Evolutionary conservation across 2,797 vertebrate species (phyloP).

Genomic region (Lagocephalus sceleratus): DNA sequence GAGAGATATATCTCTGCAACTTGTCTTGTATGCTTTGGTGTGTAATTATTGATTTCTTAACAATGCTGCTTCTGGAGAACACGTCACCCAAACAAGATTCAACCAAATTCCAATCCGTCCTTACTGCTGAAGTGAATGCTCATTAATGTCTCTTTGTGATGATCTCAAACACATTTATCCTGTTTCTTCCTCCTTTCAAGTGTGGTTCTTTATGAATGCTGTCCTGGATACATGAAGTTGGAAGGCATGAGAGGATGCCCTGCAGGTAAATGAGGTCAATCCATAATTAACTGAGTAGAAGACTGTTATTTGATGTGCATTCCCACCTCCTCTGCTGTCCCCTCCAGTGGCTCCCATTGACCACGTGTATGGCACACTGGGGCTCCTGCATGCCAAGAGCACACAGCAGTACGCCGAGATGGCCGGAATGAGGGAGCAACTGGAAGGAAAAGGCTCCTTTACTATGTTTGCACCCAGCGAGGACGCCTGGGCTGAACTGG

Average conservation of each 20-base stretch:
- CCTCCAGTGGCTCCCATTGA: slow-evolving; percentile 90
- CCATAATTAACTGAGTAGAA: neutral
- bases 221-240: slow-evolving; percentile 92
- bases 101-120: too few species aligned
- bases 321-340: slow-evolving; percentile 4
- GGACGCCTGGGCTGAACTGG: slow-evolving; percentile 87
- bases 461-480: slow-evolving; percentile 94
- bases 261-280: slow-evolving; percentile 78
- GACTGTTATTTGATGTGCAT: neutral
- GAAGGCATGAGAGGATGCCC: slow-evolving; percentile 87
- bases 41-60: neutral
- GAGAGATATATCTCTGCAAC: too few species aligned
- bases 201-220: slow-evolving; percentile 89
- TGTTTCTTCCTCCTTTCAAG: slow-evolving; percentile 58
- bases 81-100: too few species aligned
- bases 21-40: slow-evolving; percentile 8
- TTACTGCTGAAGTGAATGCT: too few species aligned
- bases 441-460: slow-evolving; percentile 86
- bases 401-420: slow-evolving; percentile 83
- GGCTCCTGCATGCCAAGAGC: slow-evolving; percentile 80
- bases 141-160: neutral
- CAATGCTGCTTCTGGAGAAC: neutral
- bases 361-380: slow-evolving; percentile 88
- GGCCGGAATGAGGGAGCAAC: slow-evolving; percentile 84
- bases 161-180: neutral